Base-by-base conservation (phyloP, 2,888 invertebrate genomes). In the Agapostemon virescens region DNA sequence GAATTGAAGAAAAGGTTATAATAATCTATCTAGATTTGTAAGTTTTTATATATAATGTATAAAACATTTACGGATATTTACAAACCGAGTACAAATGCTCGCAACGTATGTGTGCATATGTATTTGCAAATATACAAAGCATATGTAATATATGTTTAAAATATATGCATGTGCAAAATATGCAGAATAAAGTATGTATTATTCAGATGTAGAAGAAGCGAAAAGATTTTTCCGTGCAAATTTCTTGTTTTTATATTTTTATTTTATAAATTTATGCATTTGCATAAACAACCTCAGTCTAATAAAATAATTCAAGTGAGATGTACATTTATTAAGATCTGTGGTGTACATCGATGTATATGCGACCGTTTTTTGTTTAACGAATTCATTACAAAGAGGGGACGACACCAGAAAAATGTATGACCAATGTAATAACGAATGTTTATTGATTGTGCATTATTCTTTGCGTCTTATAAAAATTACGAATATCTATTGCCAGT, bases 361-460 rank as follows among this genome's bases (percentile, higher is more conserved):
- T 55, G 69, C 40, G 17, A 70, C 26, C 49, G 33, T 1, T 71
- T 68, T 66, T 36, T 36, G n/a, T 63, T 63, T n/a, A 66, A 30
- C 9, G 66, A 74, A 55, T 61, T 45, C 42, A 52, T 36, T 66
- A 70, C 49, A 49, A 81, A 67, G 70, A 58, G 63, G 67, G 79
- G 45, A 63, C n/a, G 58, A 40, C 17, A 67, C 58, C 52, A 58
- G 26, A 26, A 45, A 58, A 70, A 64, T 68, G 68, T 77, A 40
- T 68, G 45, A 77, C 38, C 64, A 64, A 66, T 69, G 69, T 69
- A 69, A 45, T 78, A 76, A 45, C 38, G 40, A 64, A 42, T 78
- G 64, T 69, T 69, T 52, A 68, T 71, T 67, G 40, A 75, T 75
- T 79, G 61, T 70, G 78, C 69, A 74, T 67, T 66, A 23, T 58